Conservation (phyloP, 1,140 invertebrate species). For the Drosophila suzukii region DNA sequence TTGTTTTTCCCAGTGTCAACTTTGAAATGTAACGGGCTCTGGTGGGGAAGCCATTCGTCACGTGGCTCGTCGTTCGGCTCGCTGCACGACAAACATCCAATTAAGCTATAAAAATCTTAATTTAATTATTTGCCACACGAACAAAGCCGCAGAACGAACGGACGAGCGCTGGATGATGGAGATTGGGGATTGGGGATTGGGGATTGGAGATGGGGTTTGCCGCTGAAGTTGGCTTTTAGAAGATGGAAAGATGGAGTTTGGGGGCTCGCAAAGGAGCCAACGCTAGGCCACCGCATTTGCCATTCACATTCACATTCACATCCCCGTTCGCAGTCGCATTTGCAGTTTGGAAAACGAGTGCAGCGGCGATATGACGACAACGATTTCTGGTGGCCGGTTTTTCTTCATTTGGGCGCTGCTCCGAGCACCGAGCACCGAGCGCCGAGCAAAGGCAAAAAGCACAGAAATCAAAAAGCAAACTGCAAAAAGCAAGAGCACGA, state of each 20-base stretch:
- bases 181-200: slow-evolving; percentile 4
- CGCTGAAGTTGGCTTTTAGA: slow-evolving; percentile 10
- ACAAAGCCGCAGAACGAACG: slow-evolving; percentile 55
- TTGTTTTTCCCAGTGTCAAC: slow-evolving; percentile 2
- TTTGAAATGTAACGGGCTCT: slow-evolving; percentile 38
- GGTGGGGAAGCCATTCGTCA: slow-evolving; percentile 36
- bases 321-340: slow-evolving; percentile 32
- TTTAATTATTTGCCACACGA: slow-evolving; percentile 82
- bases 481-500: slow-evolving; percentile 18
- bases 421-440: slow-evolving; percentile 1
- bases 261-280: slow-evolving; percentile 20
- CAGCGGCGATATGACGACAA: slow-evolving; percentile 46
- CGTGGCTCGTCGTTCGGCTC: slow-evolving; percentile 35
- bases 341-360: slow-evolving; percentile 32
- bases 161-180: slow-evolving; percentile 23
- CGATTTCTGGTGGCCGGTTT: slow-evolving; percentile 79
- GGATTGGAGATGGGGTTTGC: not conserved
- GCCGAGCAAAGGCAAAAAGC: slow-evolving; percentile 5
- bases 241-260: slow-evolving; percentile 4
- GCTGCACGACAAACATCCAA: slow-evolving; percentile 73
- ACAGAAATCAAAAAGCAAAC: slow-evolving; percentile 15
- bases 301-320: slow-evolving; percentile 70
- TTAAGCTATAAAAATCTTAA: slow-evolving; percentile 81
- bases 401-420: slow-evolving; percentile 69
- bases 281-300: slow-evolving; percentile 50